Base-by-base conservation (phyloP, 2,797 vertebrate genomes). In the Siniperca undulata region DNA sequence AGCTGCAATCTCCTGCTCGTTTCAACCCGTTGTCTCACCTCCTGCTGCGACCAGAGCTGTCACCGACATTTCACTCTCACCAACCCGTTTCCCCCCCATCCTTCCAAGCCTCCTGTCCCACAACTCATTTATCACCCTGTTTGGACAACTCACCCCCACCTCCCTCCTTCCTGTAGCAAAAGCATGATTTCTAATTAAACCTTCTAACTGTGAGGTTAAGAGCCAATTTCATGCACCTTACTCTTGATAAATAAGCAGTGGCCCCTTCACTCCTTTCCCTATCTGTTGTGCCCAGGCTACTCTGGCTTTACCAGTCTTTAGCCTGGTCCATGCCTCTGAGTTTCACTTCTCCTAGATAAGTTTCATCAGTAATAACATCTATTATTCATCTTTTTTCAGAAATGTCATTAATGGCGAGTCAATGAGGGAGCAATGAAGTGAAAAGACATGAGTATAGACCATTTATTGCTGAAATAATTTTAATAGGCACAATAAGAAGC, bases 201-300 rank as follows among this genome's bases (percentile, higher is more conserved):
- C 93, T 90, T 90, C 94, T 95, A 95, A 95, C 94, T 95, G 94
- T 87, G 93, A 95, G 95, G 96, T 95, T 95, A 95, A 96, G 93
- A 96, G 93, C 93, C 95, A 96, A 96, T 96, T 96, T 96, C 95
- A 95, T 96, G 95, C 94, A 94, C 93, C 94, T 94, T 95, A 95
- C 93, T 94, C 94, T 93, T 95, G 93, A 95, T 95, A 95, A 96
- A 96, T 94, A 94, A 91, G 86, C 86, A 87, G 88, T 82, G 83
- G 91, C 81, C 91, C 84, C 85, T 79, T 82, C 85, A 76, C 83
- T 86, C 80, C 84, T 50, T 79, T 85, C 46, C 86, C 86, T 87
- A 82, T 91, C 87, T 90, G 80, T 88, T 84, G 86, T 86, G 87
- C 66, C 82, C 86, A 87, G 85, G 68, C 88, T 61, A 38, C 83